A percentile compares a stretch with the other conserved stretches of the same genome.
Evolutionary conservation across 2,797 vertebrate genomes (phyloP).

Genomic region (Chloroceryle inda): DNA sequence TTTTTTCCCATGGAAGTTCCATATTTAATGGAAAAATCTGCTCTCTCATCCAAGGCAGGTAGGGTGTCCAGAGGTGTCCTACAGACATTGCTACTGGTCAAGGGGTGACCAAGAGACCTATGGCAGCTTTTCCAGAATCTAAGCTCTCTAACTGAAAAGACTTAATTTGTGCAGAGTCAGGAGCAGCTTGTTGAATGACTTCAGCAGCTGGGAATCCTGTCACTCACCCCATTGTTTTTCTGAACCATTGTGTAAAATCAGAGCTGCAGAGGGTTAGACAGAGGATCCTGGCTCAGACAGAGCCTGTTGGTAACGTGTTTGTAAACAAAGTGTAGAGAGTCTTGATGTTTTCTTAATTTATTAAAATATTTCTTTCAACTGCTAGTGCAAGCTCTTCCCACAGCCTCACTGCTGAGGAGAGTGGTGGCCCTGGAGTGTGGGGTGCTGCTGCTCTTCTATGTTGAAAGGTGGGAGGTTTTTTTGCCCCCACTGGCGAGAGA

Average conservation of each 20-base stretch:
- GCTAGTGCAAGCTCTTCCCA: background rate
- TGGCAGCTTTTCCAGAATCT: background rate
- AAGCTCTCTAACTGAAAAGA: background rate
- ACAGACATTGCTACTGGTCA: fast-evolving
- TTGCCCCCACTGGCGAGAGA: background rate
- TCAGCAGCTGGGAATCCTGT: constrained; percentile 67
- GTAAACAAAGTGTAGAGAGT: background rate
- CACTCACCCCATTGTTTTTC: constrained; percentile 42
- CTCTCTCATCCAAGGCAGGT: background rate
- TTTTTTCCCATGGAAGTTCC: background rate
- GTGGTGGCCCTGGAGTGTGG: background rate
- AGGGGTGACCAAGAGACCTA: background rate
- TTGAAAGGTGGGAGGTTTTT: background rate
- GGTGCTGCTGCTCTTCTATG: background rate
- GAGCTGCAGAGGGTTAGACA: background rate
- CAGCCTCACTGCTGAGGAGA: background rate
- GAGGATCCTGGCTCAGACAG: background rate
- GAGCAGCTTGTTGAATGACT: constrained; percentile 47
- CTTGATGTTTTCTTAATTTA: background rate
- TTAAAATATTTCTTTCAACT: background rate
- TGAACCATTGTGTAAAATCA: constrained; percentile 27
- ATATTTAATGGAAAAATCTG: background rate
- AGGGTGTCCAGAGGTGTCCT: background rate
- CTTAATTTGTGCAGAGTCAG: constrained; percentile 49
- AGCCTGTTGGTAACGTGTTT: background rate